Base-by-base conservation (phyloP, 2,797 vertebrate genomes). In the Bradypus variegatus region DNA sequence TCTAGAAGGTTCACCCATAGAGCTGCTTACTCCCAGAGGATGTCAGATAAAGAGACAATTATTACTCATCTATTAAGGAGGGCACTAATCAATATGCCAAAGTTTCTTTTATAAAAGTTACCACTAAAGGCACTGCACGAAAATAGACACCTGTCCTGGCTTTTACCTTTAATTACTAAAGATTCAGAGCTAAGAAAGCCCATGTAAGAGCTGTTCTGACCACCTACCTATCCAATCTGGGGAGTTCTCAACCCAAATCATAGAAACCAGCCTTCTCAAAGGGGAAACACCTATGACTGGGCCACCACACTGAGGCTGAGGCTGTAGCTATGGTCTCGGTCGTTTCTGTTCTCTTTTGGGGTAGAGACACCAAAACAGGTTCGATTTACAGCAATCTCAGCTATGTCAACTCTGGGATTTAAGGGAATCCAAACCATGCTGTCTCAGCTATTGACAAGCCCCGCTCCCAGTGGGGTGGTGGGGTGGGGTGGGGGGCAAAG, bases 131-230 rank as follows among this genome's bases (percentile, higher is more conserved):
- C 3, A 33, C 64, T 33, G 19, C 18, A 88, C 53, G 73, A 14
- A 90, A 88, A 79, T n/a, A 86, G 55, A 76, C 62, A 90, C 86
- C 16, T 9, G 38, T 36, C 72, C 78, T 60, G 41, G 81, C 38
- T 38, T 76, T 31, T 27, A 67, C 84, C 69, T 93, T 90, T 65
- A 78, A 70, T 60, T 55, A 91, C 80, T 78, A 78, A 92, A 85
- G 88, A 67, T n/a, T 81, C 75, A 27, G 45, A 93, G 38, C 69
- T 80, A 60, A 81, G 65, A 92, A 75, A 65, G 45, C 69, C 36
- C 11, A 25, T 75, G 15, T 27, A 72, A 85, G 12, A 73, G 85
- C 80, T 81, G 3, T 58, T 84, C 48, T 31, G 64, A 58, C 60
- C 11, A 31, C 76, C 58, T 29, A 48, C 62, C 62, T 81, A 41